Conservation (phyloP, 2,797 vertebrate genomes). For the Tinamus major region DNA sequence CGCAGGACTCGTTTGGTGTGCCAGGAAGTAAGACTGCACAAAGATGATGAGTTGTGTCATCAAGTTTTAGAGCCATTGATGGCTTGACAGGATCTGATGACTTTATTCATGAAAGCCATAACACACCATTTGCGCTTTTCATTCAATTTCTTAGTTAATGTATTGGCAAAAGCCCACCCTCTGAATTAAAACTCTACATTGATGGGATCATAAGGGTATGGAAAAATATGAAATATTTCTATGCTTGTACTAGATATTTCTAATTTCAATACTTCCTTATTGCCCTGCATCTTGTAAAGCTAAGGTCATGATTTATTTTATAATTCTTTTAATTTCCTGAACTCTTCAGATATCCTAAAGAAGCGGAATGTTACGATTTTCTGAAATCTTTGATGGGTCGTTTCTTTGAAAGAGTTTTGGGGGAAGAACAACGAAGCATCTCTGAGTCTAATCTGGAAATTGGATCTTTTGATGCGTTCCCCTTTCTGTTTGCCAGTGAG, state of each 20-base stretch:
- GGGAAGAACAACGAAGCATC: background rate
- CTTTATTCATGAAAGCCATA: background rate
- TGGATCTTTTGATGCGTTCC: background rate
- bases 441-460: background rate
- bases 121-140: background rate
- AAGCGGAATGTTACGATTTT: background rate
- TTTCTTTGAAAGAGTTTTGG: conserved; percentile 13
- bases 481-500: conserved; percentile 2
- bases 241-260: background rate
- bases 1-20: fast-evolving
- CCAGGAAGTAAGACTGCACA: background rate
- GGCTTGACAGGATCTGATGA: background rate
- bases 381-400: background rate
- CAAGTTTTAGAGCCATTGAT: background rate
- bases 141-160: background rate
- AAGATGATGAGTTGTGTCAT: background rate
- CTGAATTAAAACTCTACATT: background rate
- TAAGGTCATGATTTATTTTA: background rate
- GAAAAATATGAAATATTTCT: background rate
- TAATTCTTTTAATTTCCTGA: background rate
- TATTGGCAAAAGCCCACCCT: background rate
- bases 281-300: background rate
- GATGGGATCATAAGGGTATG: background rate
- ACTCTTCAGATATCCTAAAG: background rate
- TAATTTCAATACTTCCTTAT: background rate